Evolutionary conservation across 2,113 vertebrate genomes (phyloP).

Genomic region (Cebus imitator): DNA sequence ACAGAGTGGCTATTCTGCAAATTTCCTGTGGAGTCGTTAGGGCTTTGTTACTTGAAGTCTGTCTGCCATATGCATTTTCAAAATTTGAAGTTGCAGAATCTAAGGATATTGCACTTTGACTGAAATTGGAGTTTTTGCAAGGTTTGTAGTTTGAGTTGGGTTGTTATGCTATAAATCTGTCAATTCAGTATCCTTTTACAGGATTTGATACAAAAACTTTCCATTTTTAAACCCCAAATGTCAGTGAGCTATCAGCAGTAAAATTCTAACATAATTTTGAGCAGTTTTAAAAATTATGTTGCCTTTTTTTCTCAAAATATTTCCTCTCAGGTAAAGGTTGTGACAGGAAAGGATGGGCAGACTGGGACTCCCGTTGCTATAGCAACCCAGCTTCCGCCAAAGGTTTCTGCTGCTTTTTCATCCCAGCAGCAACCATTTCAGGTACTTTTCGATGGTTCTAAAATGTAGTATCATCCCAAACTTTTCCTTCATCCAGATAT

Average conservation of each 20-base stretch:
- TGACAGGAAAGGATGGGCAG: slow-evolving; percentile 95
- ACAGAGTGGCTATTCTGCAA: background rate
- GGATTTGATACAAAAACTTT: slow-evolving; percentile 40
- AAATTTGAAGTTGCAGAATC: background rate
- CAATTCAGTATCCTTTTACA: slow-evolving; percentile 32
- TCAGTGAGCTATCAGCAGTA: slow-evolving; percentile 68
- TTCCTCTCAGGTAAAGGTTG: slow-evolving; percentile 92
- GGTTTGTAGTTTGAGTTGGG: background rate
- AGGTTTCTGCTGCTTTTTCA: slow-evolving; percentile 94
- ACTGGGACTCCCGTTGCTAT: slow-evolving; percentile 95
- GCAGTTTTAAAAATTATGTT: slow-evolving; percentile 79
- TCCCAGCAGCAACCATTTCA: slow-evolving; percentile 89
- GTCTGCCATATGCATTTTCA: background rate
- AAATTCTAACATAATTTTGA: slow-evolving; percentile 71
- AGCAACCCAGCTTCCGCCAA: slow-evolving; percentile 94
- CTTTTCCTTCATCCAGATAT: slow-evolving; percentile 76
- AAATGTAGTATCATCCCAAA: slow-evolving; percentile 78
- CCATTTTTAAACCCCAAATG: slow-evolving; percentile 52
- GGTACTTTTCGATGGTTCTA: slow-evolving; percentile 85
- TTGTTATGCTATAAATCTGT: background rate
- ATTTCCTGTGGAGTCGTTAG: background rate
- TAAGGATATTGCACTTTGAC: background rate
- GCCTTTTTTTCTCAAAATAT: slow-evolving; percentile 82
- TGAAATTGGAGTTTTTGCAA: background rate
- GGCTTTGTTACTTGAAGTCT: background rate